These are phyloP conservation scores for Patiria pectinifera DNA, from an alignment of 53 echinoderm and acorn worm genomes.

Conservation along the genomic window DNA sequence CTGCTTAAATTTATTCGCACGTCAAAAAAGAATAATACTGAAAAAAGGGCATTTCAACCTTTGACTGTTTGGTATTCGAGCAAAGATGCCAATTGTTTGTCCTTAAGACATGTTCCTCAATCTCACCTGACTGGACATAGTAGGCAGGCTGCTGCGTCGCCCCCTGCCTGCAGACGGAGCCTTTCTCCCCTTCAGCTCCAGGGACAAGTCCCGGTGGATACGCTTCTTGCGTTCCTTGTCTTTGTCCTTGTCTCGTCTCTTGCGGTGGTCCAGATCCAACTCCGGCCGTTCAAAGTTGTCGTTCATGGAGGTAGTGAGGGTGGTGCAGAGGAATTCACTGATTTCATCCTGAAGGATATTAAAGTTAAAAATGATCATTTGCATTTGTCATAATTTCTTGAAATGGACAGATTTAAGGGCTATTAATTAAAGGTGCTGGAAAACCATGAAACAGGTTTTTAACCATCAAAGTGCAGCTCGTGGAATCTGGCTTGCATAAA, in stretches of 20 bases:
- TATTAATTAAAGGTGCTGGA: no score
- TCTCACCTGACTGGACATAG: constrained; percentile 58
- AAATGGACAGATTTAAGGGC: no score
- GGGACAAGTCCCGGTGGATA: constrained; percentile 82
- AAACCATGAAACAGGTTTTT: no score
- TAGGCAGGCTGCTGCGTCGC: constrained; percentile 52
- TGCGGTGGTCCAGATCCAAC: constrained; percentile 36
- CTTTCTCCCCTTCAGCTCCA: constrained; percentile 80
- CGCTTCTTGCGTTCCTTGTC: constrained; percentile 86
- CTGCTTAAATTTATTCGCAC: no score
- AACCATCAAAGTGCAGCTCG: no score
- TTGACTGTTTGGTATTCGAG: no score
- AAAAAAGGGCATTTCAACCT: no score
- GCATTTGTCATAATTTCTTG: no score
- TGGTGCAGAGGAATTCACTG: constrained; percentile 81
- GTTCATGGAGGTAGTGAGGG: constrained; percentile 68
- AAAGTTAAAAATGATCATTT: background rate
- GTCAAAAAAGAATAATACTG: no score
- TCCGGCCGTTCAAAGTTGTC: constrained; percentile 56
- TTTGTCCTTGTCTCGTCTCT: constrained; percentile 69
- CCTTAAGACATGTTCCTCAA: background rate
- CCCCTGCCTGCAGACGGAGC: constrained; percentile 56
- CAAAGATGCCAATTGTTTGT: no score
- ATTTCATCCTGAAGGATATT: constrained; percentile 83
- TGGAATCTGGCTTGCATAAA: no score